A percentile compares a stretch with the other conserved stretches of the same genome.
Evolutionary conservation across 2,113 vertebrate genomes (phyloP).

Genomic region (Chionomys nivalis): DNA sequence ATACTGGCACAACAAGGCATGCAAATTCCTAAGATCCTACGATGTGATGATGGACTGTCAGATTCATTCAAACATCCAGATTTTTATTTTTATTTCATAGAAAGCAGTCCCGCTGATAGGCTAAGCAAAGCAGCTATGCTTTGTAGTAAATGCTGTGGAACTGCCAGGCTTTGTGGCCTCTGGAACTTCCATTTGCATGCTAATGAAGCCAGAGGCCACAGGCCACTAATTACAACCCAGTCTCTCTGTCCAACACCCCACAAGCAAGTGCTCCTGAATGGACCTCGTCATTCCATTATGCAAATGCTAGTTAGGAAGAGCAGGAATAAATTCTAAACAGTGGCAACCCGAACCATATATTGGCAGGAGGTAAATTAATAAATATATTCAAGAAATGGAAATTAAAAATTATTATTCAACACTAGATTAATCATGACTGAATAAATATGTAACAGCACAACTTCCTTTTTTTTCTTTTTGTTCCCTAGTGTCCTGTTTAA

Average conservation of each 20-base stretch:
- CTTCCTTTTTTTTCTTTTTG: not conserved
- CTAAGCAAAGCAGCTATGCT: constrained; percentile 53
- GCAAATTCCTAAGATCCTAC: not conserved
- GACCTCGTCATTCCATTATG: constrained; percentile 96
- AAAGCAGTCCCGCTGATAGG: not conserved
- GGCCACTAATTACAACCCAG: constrained; percentile 97
- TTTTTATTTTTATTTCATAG: not conserved
- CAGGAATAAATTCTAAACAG: constrained; percentile 89
- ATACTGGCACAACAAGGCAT: not conserved
- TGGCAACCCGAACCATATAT: constrained; percentile 84
- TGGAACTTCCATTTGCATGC: constrained; percentile 94
- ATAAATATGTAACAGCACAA: constrained; percentile 78
- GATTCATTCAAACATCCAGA: not conserved
- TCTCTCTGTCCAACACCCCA: constrained; percentile 92
- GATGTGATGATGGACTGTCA: not conserved
- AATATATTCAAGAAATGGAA: constrained; percentile 87
- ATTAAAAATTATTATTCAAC: constrained; percentile 86
- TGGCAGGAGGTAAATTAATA: constrained; percentile 89
- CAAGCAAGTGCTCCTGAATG: constrained; percentile 90
- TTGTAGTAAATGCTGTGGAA: constrained; percentile 55
- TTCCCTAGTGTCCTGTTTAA: constrained; percentile 58
- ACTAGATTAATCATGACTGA: constrained; percentile 83
- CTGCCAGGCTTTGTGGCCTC: constrained; percentile 84
- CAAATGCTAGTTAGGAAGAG: constrained; percentile 91
- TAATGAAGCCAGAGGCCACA: constrained; percentile 97